These are phyloP conservation scores for Gonioctena quinquepunctata DNA, from an alignment of 1,140 invertebrate genomes.

Conservation along the genomic window DNA sequence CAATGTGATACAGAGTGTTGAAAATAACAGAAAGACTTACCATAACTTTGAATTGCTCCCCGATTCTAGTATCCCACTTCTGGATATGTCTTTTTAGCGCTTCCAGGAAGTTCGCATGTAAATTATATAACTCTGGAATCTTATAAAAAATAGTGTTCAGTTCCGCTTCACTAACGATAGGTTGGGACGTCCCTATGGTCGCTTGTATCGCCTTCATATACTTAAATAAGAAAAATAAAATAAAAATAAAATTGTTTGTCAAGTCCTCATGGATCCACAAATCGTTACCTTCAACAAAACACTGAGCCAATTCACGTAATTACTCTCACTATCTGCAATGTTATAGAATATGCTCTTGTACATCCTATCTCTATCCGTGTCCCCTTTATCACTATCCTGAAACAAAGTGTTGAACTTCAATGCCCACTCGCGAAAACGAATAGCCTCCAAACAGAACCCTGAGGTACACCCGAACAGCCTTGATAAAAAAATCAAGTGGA, in stretches of 20 bases:
- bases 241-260: neutral
- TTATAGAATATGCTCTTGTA: constrained; percentile 83
- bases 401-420: too few relatives aligned
- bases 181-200: constrained; percentile 83
- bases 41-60: constrained; percentile 80
- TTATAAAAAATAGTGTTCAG: constrained; percentile 91
- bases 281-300: constrained; percentile 80
- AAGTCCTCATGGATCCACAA: neutral
- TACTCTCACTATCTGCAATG: constrained; percentile 87
- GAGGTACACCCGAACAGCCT: too few relatives aligned
- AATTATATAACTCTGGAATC: constrained; percentile 81
- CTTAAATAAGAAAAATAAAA: constrained; percentile 62
- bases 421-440: too few relatives aligned
- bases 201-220: constrained; percentile 92
- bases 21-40: constrained; percentile 45
- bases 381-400: constrained; percentile 51
- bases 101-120: constrained; percentile 82
- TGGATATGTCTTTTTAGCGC: constrained; percentile 72
- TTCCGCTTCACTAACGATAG: constrained; percentile 85
- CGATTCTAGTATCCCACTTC: constrained; percentile 75
- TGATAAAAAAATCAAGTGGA: too few relatives aligned
- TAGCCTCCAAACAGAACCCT: too few relatives aligned
- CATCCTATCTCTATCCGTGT: constrained; percentile 74
- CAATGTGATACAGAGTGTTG: too few relatives aligned
- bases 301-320: constrained; percentile 86